A percentile compares a stretch with the other conserved stretches of the same genome.
These are phyloP conservation scores for Drosophila peninsularis DNA, from an alignment of 2,888 invertebrate genomes.

Conservation along the genomic window DNA sequence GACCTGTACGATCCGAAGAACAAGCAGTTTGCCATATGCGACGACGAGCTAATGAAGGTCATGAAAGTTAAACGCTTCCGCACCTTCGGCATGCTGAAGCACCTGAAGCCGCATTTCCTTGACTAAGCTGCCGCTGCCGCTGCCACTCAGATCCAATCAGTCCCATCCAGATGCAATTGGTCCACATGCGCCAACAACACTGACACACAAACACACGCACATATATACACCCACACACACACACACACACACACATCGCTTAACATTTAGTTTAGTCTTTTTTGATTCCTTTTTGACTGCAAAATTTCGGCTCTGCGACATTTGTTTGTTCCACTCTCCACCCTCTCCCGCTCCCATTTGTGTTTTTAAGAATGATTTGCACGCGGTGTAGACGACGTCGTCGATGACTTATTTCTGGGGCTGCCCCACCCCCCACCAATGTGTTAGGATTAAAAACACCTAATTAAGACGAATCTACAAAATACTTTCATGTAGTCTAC, in stretches of 20 bases:
- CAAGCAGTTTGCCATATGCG: conserved; percentile 97
- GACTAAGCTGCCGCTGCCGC: conserved; percentile 62
- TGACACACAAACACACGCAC: conserved; percentile 5
- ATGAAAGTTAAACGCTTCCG: conserved; percentile 96
- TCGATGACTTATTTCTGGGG: conserved; percentile 31
- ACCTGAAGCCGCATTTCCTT: conserved; percentile 94
- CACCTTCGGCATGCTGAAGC: conserved; percentile 98
- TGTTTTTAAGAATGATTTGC: conserved; percentile 43
- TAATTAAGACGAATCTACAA: conserved; percentile 67
- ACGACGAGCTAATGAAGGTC: conserved; percentile 94
- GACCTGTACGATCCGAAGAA: conserved; percentile 96
- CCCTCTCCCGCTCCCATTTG: conserved; percentile 2
- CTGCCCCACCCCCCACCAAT: conserved; percentile 40
- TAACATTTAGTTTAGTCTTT: conserved; percentile 47
- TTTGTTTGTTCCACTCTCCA: conserved; percentile 48
- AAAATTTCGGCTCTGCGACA: conserved; percentile 59
- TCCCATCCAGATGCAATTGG: conserved; percentile 50
- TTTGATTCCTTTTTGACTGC: conserved; percentile 21
- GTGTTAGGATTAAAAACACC: conserved; percentile 61
- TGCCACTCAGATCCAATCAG: conserved; percentile 45
- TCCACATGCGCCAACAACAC: conserved; percentile 27
- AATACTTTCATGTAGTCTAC: conserved; percentile 62
- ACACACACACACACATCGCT: conserved; percentile 39
- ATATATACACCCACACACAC: conserved; percentile 9
- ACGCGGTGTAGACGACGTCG: conserved; percentile 41